Base-by-base conservation (phyloP, 1,140 invertebrate genomes). In the Lordiphosa stackelbergi region DNA sequence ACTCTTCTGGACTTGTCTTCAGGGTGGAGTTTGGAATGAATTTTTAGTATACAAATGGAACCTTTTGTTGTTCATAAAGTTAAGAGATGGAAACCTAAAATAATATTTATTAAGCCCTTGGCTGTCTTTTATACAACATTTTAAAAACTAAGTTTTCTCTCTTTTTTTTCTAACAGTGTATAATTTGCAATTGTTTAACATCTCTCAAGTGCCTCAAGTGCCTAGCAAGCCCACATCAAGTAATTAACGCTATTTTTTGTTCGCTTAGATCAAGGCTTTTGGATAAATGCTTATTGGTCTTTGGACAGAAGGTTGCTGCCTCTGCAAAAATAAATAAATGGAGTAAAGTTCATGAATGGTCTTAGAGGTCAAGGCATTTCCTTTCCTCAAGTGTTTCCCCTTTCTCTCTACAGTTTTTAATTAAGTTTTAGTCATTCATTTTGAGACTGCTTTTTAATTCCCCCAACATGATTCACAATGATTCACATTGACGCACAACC, bases 191-290 rank as follows among this genome's bases (percentile, higher is more conserved):
- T 31, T 31, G 12, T 11, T 4, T 10, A 61, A 34, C 47, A 54
- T 31, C 66, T 66, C 62, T 77, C 36, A 13, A 68, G 43, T 13
- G 46, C 73, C 54, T 81, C 71, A 79, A 79, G 77, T 81, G 77
- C 28, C 28, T 31, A 31, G 28, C 66, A 75, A 41, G 47, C 75
- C 75, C 68, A 81, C 75, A 46, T 46, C 28, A 46, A 46, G 24
- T 4, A 13, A 46, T 46, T 59, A 55, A 56, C 36, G 6, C 40
- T n/a, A 22, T 37, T 16, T 22, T 11, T 9, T 31, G 55, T 66
- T 60, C 35, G 69, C 55, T 48, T 46, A 24, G 24, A 51, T 36
- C 47, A 51, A 24, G 48, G 34, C 19, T 37, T 49, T n/a, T 37
- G 24, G 43, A 46, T 46, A 46, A 46, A 13, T 49, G 34, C 34